Evolutionary conservation across 1,140 invertebrate genomes (phyloP).

Genomic region (Berghia stephanieae): DNA sequence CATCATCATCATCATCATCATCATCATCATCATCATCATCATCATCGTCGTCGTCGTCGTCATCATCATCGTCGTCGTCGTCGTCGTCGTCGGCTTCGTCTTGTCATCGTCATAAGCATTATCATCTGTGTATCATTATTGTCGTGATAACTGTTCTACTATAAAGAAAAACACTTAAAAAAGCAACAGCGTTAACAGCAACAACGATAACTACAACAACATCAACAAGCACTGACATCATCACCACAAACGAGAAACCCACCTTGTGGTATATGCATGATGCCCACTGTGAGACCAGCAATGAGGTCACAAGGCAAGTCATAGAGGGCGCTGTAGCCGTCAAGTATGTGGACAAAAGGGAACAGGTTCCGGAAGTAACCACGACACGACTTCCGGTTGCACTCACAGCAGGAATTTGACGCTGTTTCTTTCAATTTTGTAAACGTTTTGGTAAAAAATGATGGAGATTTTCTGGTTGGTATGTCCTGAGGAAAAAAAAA

Average conservation of each 20-base stretch:
- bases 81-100: too few relatives aligned
- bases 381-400: conserved; percentile 33
- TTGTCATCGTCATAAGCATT: too few relatives aligned
- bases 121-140: too few relatives aligned
- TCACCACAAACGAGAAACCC: too few relatives aligned
- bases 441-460: conserved; percentile 33
- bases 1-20: conserved; percentile 23
- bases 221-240: too few relatives aligned
- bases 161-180: too few relatives aligned
- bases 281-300: conserved; percentile 69
- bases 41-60: too few relatives aligned
- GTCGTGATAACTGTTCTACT: too few relatives aligned
- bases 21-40: too few relatives aligned
- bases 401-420: conserved; percentile 31
- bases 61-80: background rate
- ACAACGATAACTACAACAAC: too few relatives aligned
- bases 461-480: conserved; percentile 13
- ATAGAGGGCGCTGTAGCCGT: conserved; percentile 62
- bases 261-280: conserved; percentile 72
- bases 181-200: too few relatives aligned
- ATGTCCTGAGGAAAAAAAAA: background rate
- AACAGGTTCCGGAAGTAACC: conserved; percentile 45
- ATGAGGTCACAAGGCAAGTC: conserved; percentile 66
- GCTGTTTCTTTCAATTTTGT: conserved; percentile 30
- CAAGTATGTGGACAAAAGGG: conserved; percentile 63